phyloP scores from a whole-genome alignment of 2,797 vertebrate species.

The Tamandua tetradactyla region DNA sequence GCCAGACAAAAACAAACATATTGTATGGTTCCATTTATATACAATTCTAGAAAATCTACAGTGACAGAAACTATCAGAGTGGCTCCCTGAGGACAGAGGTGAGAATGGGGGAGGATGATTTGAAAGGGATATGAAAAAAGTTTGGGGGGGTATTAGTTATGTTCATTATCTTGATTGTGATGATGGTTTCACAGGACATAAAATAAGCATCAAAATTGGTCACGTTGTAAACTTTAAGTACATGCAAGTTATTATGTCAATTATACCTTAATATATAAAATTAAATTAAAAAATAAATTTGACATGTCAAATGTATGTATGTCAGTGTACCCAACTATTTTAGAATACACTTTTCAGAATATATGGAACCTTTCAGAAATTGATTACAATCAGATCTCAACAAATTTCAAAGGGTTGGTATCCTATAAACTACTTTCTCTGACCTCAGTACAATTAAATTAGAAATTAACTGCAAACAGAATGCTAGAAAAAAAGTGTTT shows the following conservation, averaged over 20 bases:
- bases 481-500: not conserved
- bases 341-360: not conserved
- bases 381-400: not conserved
- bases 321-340: not conserved
- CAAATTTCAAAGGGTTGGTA: not conserved
- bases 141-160: not conserved
- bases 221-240: not conserved
- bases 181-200: not conserved
- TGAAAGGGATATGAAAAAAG: not conserved
- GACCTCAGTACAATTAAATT: not conserved
- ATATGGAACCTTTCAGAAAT: not conserved
- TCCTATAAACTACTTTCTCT: not conserved
- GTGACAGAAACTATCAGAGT: too few relatives aligned
- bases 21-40: too few relatives aligned
- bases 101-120: too few relatives aligned
- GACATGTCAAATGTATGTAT: not conserved
- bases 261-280: not conserved
- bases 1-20: too few relatives aligned
- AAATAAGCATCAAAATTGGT: not conserved
- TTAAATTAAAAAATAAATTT: not conserved
- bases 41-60: too few relatives aligned
- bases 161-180: not conserved
- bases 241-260: not conserved
- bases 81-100: too few relatives aligned
- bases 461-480: constrained; percentile 24